A percentile compares a stretch with the other conserved stretches of the same genome.
Evolutionary conservation across 2,113 vertebrate species (phyloP).

Genomic region (human): DNA sequence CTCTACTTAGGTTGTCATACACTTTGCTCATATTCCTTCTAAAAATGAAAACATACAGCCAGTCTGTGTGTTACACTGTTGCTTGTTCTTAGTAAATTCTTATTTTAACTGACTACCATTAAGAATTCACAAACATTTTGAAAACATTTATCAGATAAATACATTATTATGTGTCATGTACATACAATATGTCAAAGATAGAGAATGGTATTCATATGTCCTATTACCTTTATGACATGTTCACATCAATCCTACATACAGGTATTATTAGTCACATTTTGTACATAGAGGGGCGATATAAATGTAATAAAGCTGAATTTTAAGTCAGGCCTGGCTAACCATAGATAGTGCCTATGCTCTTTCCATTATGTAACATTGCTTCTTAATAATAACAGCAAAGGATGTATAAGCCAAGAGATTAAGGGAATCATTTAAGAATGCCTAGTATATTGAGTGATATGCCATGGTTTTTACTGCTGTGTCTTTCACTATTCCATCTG

Average conservation of each 20-base stretch:
- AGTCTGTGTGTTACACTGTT: not conserved
- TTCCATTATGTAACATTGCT: not conserved
- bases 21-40: not conserved
- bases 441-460: not conserved
- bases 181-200: not conserved
- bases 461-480: not conserved
- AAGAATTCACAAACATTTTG: not conserved
- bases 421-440: not conserved
- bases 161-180: not conserved
- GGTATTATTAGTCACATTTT: not conserved
- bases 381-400: conserved; percentile 8
- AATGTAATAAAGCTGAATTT: not conserved
- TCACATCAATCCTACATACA: not conserved
- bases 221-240: not conserved
- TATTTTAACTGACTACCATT: not conserved
- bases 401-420: not conserved
- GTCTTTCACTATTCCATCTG: not conserved
- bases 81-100: not conserved
- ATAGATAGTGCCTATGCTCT: not conserved
- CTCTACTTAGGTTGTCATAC: not conserved
- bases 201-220: not conserved
- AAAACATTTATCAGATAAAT: not conserved
- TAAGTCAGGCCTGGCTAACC: not conserved
- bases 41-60: not conserved
- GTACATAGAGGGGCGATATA: not conserved